phyloP scores from a whole-genome alignment of 2,797 vertebrate species.

The Trachops cirrhosus region DNA sequence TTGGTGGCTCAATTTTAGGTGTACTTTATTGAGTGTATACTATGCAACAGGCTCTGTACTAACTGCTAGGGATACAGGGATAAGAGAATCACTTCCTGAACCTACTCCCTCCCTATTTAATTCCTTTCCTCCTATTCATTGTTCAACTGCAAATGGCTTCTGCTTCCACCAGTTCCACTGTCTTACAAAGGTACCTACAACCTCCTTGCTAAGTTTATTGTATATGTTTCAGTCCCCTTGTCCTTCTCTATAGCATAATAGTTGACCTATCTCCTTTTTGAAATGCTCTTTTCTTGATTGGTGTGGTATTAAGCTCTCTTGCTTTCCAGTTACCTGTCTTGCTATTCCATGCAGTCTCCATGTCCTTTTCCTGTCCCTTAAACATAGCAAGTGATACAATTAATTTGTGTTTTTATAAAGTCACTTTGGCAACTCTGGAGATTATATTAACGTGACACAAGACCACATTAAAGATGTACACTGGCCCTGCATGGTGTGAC shows the following conservation, averaged over 20 bases:
- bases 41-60: neutral
- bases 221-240: neutral
- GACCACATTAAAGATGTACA: neutral
- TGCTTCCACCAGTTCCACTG: neutral
- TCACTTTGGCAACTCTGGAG: neutral
- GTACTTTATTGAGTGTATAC: neutral
- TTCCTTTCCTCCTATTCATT: neutral
- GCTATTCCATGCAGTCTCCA: neutral
- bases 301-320: neutral
- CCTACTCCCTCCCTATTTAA: neutral
- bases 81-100: neutral
- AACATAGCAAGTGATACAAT: neutral
- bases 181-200: neutral
- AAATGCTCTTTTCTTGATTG: neutral
- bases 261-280: neutral
- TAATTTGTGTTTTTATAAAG: constrained; percentile 19
- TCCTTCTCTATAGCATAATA: neutral
- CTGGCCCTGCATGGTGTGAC: neutral
- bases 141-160: neutral
- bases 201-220: neutral
- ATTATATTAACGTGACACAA: neutral
- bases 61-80: neutral
- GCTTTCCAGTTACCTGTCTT: neutral
- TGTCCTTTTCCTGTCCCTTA: constrained; percentile 11
- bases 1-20: neutral